A percentile compares a stretch with the other conserved stretches of the same genome.
phyloP scores from a whole-genome alignment of 2,797 vertebrate genomes.

The Cheirogaleus major region DNA sequence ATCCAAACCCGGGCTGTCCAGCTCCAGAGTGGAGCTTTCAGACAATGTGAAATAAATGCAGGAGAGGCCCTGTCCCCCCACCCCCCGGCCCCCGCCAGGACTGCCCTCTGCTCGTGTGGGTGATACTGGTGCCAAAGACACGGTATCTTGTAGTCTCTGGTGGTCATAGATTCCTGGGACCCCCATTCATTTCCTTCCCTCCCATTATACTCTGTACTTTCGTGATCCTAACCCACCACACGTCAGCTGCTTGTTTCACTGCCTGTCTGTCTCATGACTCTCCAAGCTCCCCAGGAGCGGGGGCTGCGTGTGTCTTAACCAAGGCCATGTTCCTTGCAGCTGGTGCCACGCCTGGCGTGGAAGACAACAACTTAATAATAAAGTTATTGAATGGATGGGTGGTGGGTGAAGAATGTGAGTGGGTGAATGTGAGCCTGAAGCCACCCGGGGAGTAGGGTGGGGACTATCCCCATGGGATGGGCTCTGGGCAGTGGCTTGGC shows the following conservation, averaged over 20 bases:
- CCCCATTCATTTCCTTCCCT: neutral
- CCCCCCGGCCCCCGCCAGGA: too few relatives aligned
- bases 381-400: neutral
- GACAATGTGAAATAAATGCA: neutral
- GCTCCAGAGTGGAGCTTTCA: neutral
- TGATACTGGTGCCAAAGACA: too few relatives aligned
- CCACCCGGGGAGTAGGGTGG: neutral
- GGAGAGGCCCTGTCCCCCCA: too few relatives aligned
- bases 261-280: neutral
- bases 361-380: neutral
- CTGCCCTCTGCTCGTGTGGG: too few relatives aligned
- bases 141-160: too few relatives aligned
- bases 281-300: accelerated
- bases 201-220: accelerated
- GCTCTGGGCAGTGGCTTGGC: neutral
- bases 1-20: neutral
- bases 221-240: too few relatives aligned
- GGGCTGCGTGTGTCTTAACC: accelerated
- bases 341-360: accelerated
- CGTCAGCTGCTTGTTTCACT: neutral
- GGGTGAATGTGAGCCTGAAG: neutral
- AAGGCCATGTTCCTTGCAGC: neutral
- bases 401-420: neutral
- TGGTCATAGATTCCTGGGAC: too few relatives aligned
- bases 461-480: accelerated